Conservation (phyloP, 2,888 invertebrate species). For the Phanerotoma sp. region DNA sequence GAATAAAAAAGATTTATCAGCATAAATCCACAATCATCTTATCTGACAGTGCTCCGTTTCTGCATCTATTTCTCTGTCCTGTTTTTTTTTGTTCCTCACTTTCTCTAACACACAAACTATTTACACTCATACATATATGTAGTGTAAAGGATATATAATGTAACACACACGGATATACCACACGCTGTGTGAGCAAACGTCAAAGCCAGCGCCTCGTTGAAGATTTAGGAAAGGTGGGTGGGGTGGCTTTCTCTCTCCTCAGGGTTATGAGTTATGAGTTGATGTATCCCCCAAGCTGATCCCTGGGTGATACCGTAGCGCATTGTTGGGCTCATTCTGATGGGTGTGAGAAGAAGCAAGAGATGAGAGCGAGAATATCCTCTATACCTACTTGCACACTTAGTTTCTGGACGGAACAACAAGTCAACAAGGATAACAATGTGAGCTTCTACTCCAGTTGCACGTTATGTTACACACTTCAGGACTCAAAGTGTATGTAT, state of each 20-base stretch:
- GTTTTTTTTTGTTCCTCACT: not conserved
- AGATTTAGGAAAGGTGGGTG: conserved; percentile 50
- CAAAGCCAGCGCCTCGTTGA: conserved; percentile 25
- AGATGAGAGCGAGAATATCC: conserved; percentile 10
- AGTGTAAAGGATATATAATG: conserved; percentile 8
- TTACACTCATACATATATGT: conserved; percentile 1
- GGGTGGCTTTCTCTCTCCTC: conserved; percentile 35
- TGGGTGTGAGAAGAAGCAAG: not conserved
- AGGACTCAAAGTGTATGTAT: not conserved
- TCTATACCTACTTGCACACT: conserved; percentile 4
- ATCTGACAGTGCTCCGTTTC: not conserved
- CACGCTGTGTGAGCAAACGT: conserved; percentile 15
- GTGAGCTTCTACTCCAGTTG: conserved; percentile 21
- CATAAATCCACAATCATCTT: not conserved
- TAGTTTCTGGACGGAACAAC: conserved; percentile 26
- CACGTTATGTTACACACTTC: conserved; percentile 1
- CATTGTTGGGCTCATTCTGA: conserved; percentile 26
- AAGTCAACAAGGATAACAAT: conserved; percentile 38
- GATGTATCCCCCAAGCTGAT: conserved; percentile 46
- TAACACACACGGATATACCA: conserved; percentile 11
- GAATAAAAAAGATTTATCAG: not conserved
- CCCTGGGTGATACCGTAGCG: conserved; percentile 34
- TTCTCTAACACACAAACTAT: conserved; percentile 3
- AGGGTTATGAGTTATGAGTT: conserved; percentile 46
- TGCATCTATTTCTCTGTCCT: not conserved